These are phyloP conservation scores for Troglohyphantes excavatus DNA, from an alignment of 2,888 invertebrate genomes.

Conservation along the genomic window DNA sequence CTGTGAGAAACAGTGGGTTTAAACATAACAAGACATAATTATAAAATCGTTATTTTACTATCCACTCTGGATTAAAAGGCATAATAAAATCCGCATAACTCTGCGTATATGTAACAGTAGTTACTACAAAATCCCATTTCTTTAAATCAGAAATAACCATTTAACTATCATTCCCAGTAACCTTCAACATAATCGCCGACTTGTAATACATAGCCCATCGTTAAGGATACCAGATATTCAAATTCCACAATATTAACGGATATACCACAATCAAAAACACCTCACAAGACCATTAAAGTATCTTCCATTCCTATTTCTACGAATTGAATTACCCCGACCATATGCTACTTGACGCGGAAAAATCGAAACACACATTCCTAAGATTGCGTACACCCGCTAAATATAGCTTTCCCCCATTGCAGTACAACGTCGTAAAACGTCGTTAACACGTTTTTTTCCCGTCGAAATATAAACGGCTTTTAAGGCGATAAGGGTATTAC, in stretches of 20 bases:
- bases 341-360: not conserved
- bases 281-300: not conserved
- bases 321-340: not conserved
- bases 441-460: slow-evolving; percentile 36
- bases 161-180: no score
- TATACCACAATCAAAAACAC: not conserved
- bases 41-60: no score
- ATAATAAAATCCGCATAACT: no score
- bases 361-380: not conserved
- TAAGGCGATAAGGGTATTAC: slow-evolving; percentile 51
- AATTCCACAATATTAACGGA: not conserved
- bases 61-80: no score
- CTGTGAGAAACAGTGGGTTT: no score
- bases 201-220: no score
- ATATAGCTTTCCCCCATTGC: not conserved
- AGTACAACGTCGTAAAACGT: slow-evolving; percentile 20
- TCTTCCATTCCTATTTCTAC: not conserved
- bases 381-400: not conserved
- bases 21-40: no score
- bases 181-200: no score
- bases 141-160: no score
- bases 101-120: no score
- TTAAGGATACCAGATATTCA: no score
- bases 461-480: slow-evolving; percentile 49
- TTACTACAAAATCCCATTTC: no score